Conservation (phyloP, 2,113 vertebrate genomes). For the Corynorhinus townsendii region DNA sequence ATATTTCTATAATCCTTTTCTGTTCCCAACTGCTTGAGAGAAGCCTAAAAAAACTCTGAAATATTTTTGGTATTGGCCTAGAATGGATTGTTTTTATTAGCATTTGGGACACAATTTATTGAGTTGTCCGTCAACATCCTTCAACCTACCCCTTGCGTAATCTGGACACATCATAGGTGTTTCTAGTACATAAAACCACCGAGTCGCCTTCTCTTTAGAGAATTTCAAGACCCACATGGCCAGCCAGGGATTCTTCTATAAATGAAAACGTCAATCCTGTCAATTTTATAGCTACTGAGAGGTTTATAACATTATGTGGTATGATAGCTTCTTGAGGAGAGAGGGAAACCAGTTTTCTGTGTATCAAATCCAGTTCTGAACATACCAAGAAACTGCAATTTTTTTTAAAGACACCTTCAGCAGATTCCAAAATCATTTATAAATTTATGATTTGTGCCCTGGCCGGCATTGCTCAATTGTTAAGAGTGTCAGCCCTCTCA, state of each 20-base stretch:
- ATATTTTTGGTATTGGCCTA: slow-evolving; percentile 2
- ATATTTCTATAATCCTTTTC: slow-evolving; percentile 30
- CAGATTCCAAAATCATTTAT: neutral
- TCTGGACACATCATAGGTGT: neutral
- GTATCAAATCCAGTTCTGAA: neutral
- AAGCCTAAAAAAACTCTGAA: slow-evolving; percentile 21
- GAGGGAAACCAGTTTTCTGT: neutral
- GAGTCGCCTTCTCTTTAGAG: neutral
- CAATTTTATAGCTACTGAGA: neutral
- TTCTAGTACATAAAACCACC: neutral
- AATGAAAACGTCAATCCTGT: neutral
- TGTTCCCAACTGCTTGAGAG: neutral
- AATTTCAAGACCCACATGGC: neutral
- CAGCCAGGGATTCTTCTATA: neutral
- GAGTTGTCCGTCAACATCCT: neutral
- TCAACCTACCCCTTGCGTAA: neutral
- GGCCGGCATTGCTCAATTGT: neutral
- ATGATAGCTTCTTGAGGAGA: neutral
- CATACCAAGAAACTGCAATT: neutral
- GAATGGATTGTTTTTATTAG: slow-evolving; percentile 25
- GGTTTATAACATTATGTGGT: too few species aligned
- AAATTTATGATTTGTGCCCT: neutral
- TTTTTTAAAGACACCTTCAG: neutral
- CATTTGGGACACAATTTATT: neutral
- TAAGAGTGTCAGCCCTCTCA: neutral